Percentiles rank a stretch among this genome's conserved stretches.
phyloP scores from a whole-genome alignment of 35 echinoderm and acorn worm genomes.

The Lytechinus variegatus region DNA sequence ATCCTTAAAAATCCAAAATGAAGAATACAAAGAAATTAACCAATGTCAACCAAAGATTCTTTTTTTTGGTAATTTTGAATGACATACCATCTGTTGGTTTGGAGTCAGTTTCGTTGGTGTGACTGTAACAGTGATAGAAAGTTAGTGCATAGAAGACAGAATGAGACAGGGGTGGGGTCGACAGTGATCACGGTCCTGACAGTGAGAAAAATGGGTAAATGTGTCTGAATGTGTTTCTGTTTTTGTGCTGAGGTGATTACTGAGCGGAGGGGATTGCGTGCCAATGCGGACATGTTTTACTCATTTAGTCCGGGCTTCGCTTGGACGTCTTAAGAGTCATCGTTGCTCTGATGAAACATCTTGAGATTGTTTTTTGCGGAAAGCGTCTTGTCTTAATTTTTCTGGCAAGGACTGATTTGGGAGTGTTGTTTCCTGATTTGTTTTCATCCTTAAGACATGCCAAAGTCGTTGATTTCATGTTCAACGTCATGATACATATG shows the following conservation, averaged over 20 bases:
- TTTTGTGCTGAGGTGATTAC: slow-evolving; percentile 45
- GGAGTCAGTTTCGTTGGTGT: too few species aligned
- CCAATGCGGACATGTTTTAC: slow-evolving; percentile 30
- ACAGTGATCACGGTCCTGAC: background rate
- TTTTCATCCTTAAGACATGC: background rate
- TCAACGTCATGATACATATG: too few species aligned
- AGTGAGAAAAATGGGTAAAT: slow-evolving; percentile 1
- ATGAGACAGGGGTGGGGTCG: background rate
- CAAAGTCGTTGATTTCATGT: too few species aligned
- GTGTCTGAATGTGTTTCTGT: slow-evolving; percentile 1
- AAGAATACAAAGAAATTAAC: background rate
- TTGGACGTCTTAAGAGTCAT: background rate
- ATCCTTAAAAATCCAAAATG: background rate
- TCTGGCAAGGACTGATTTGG: background rate
- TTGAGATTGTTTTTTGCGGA: background rate
- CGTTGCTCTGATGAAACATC: background rate
- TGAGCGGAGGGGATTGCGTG: slow-evolving; percentile 12
- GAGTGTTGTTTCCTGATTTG: background rate
- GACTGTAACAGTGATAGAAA: background rate
- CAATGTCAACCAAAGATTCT: background rate
- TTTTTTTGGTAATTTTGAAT: too few species aligned
- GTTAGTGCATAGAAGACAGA: background rate
- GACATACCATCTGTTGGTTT: too few species aligned
- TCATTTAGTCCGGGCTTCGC: slow-evolving; percentile 22
- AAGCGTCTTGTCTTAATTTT: background rate